Percentiles rank a stretch among this genome's conserved stretches.
phyloP scores from a whole-genome alignment of 2,888 invertebrate genomes.

The Drosophila engyochracea region DNA sequence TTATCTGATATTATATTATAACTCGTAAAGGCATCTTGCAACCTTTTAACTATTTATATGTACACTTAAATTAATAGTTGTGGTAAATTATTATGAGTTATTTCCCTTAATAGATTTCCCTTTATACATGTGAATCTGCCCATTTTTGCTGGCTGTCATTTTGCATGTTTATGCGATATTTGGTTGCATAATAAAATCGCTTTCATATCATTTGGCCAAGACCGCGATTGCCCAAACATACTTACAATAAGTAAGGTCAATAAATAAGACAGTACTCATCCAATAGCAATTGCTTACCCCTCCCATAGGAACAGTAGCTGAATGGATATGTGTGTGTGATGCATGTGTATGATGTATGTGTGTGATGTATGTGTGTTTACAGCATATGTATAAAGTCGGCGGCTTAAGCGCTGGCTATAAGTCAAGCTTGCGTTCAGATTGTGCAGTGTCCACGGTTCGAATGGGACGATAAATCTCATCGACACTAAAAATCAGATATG shows the following conservation, averaged over 20 bases:
- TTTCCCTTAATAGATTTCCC: neutral
- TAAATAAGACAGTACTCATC: slow-evolving; percentile 43
- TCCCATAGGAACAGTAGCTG: neutral
- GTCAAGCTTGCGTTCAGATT: slow-evolving; percentile 57
- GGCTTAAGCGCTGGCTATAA: slow-evolving; percentile 70
- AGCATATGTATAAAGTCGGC: slow-evolving; percentile 50
- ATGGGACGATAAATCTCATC: slow-evolving; percentile 73
- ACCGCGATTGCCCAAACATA: slow-evolving; percentile 45
- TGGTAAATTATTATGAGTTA: slow-evolving; percentile 8
- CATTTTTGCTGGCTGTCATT: slow-evolving; percentile 4
- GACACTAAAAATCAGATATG: slow-evolving; percentile 79
- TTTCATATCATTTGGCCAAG: slow-evolving; percentile 48
- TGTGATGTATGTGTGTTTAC: neutral
- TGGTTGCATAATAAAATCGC: slow-evolving; percentile 51
- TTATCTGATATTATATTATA: neutral
- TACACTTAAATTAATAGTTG: neutral
- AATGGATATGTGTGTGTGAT: slow-evolving; percentile 18
- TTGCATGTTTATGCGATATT: slow-evolving; percentile 26
- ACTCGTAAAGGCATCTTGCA: neutral
- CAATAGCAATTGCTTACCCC: slow-evolving; percentile 7
- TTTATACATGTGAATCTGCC: slow-evolving; percentile 2
- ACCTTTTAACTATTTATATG: neutral
- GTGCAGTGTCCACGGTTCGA: slow-evolving; percentile 22
- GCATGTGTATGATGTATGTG: slow-evolving; percentile 7
- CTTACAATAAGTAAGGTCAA: slow-evolving; percentile 46